Conservation (phyloP, 1,140 invertebrate genomes). For the Drosophila neocordata region DNA sequence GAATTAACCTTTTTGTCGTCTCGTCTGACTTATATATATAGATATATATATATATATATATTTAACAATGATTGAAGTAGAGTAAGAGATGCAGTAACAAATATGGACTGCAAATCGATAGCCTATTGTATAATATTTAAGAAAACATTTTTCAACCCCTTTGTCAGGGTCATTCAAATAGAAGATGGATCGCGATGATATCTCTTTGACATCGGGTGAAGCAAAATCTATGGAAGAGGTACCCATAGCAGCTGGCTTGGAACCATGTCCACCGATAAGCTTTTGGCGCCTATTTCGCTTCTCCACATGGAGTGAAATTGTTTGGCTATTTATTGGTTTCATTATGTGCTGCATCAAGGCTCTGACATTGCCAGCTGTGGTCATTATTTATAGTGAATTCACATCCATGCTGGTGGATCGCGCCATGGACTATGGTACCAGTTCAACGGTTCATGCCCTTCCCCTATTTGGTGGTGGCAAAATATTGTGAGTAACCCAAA, state of each 20-base stretch:
- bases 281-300: slow-evolving; percentile 85
- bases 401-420: slow-evolving; percentile 86
- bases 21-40: slow-evolving; percentile 17
- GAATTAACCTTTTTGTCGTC: slow-evolving; percentile 76
- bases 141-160: neutral
- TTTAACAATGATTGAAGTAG: neutral
- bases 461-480: slow-evolving; percentile 83
- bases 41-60: slow-evolving; percentile 22
- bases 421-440: slow-evolving; percentile 73
- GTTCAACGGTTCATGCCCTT: slow-evolving; percentile 83
- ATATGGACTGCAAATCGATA: slow-evolving; percentile 60
- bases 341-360: slow-evolving; percentile 86
- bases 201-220: slow-evolving; percentile 60
- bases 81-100: too few relatives aligned
- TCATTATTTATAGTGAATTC: slow-evolving; percentile 88
- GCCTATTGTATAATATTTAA: slow-evolving; percentile 38
- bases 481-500: slow-evolving; percentile 83
- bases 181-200: slow-evolving; percentile 68
- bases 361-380: slow-evolving; percentile 86
- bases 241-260: slow-evolving; percentile 61
- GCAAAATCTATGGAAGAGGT: slow-evolving; percentile 55
- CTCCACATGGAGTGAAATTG: slow-evolving; percentile 85
- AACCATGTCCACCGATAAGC: slow-evolving; percentile 56
- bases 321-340: slow-evolving; percentile 84
- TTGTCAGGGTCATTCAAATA: too few relatives aligned